phyloP scores from a whole-genome alignment of 2,888 invertebrate genomes.

The Mechanitis mazaeus region DNA sequence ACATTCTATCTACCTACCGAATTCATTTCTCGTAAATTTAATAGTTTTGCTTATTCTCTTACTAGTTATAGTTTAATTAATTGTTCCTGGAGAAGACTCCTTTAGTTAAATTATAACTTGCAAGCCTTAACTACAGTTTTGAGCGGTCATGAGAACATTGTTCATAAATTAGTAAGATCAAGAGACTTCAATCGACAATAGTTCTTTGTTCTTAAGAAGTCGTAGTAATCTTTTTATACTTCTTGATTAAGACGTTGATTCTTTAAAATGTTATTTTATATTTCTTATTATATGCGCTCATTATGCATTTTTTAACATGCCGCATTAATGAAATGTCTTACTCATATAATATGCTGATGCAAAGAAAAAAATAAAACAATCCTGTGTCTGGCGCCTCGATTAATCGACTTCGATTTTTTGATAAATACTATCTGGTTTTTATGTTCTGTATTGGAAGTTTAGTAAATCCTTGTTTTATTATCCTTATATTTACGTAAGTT shows the following conservation, averaged over 20 bases:
- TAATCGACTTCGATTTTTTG: not conserved
- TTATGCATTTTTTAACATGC: slow-evolving; percentile 6
- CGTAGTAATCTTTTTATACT: slow-evolving; percentile 1
- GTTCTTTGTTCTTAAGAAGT: slow-evolving; percentile 4
- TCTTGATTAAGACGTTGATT: slow-evolving; percentile 5
- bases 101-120: slow-evolving; percentile 60
- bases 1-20: slow-evolving; percentile 34
- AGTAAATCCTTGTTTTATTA: no score
- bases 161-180: slow-evolving; percentile 17
- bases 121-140: slow-evolving; percentile 25
- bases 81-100: slow-evolving; percentile 51
- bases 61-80: slow-evolving; percentile 58
- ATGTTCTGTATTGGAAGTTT: no score
- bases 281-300: not conserved
- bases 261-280: slow-evolving; percentile 6
- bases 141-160: slow-evolving; percentile 16
- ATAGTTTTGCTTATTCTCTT: slow-evolving; percentile 37
- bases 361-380: slow-evolving; percentile 1
- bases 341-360: slow-evolving; percentile 1
- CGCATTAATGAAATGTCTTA: slow-evolving; percentile 5
- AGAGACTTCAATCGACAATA: slow-evolving; percentile 15
- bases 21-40: slow-evolving; percentile 47
- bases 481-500: no score
- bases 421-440: not conserved
- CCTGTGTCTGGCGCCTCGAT: slow-evolving; percentile 3